These are phyloP conservation scores for Coregonus clupeaformis DNA, from an alignment of 2,113 vertebrate species.

Conservation along the genomic window DNA sequence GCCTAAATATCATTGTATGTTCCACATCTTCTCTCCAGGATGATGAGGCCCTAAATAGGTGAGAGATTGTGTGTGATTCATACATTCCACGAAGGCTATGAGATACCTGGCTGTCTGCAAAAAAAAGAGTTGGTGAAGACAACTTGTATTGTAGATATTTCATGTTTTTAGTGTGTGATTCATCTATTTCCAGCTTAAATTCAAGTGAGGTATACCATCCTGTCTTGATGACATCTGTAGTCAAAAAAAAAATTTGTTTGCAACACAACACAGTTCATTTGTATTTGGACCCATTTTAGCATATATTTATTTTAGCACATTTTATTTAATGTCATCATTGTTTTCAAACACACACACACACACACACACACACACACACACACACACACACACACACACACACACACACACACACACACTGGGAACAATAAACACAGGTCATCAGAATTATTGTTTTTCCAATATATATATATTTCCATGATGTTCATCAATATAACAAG, in stretches of 20 bases:
- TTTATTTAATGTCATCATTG: conserved; percentile 59
- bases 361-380: conserved; percentile 17
- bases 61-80: not conserved
- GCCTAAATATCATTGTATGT: not conserved
- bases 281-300: conserved; percentile 39
- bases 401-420: conserved; percentile 20
- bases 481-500: conserved; percentile 84
- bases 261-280: conserved; percentile 3
- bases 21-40: not conserved
- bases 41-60: not conserved
- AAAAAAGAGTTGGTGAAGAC: too few relatives aligned
- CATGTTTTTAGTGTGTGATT: not conserved
- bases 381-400: conserved; percentile 23
- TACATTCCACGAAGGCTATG: not conserved
- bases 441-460: conserved; percentile 71
- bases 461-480: conserved; percentile 80
- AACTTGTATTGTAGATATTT: not conserved
- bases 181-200: not conserved
- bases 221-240: not conserved
- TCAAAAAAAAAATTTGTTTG: not conserved
- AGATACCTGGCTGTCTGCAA: too few relatives aligned
- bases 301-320: too few relatives aligned
- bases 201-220: not conserved
- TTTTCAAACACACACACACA: conserved; percentile 41
- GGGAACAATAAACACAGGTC: conserved; percentile 58